Percentiles rank a stretch among this genome's conserved stretches.
Evolutionary conservation across 2,113 vertebrate species (phyloP).

Genomic region (Poicephalus gulielmi): DNA sequence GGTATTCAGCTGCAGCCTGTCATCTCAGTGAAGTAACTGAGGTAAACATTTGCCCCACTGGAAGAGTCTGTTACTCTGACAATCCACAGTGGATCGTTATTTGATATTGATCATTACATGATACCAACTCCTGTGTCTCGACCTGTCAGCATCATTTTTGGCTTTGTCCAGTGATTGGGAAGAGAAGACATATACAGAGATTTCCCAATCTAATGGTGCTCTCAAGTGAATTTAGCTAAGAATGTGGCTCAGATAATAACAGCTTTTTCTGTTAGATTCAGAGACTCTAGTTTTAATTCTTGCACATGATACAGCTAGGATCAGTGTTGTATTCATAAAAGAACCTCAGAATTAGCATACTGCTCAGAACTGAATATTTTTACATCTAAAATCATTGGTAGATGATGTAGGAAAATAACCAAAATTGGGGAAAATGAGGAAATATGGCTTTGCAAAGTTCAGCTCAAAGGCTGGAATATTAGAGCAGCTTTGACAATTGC

Average conservation of each 20-base stretch:
- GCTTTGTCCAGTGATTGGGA: background rate
- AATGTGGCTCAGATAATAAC: background rate
- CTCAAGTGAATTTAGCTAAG: background rate
- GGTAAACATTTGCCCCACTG: background rate
- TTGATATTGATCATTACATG: background rate
- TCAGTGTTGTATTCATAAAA: background rate
- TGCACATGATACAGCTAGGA: background rate
- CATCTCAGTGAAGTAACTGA: background rate
- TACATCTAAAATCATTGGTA: background rate
- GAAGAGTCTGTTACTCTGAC: background rate
- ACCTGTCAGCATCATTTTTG: background rate
- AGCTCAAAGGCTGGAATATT: no score
- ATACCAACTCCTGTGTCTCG: background rate
- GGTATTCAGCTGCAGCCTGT: background rate
- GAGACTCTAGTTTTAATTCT: background rate
- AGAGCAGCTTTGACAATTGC: no score
- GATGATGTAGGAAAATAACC: background rate
- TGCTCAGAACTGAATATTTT: background rate
- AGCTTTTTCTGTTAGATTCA: background rate
- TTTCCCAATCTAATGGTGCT: background rate
- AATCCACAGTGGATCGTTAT: rapidly evolving
- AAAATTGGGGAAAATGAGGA: no score
- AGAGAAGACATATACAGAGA: background rate
- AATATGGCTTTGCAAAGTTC: no score
- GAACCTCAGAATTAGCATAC: background rate